These are phyloP conservation scores for Craterocephalus amniculus DNA, from an alignment of 2,797 vertebrate genomes.

Conservation along the genomic window DNA sequence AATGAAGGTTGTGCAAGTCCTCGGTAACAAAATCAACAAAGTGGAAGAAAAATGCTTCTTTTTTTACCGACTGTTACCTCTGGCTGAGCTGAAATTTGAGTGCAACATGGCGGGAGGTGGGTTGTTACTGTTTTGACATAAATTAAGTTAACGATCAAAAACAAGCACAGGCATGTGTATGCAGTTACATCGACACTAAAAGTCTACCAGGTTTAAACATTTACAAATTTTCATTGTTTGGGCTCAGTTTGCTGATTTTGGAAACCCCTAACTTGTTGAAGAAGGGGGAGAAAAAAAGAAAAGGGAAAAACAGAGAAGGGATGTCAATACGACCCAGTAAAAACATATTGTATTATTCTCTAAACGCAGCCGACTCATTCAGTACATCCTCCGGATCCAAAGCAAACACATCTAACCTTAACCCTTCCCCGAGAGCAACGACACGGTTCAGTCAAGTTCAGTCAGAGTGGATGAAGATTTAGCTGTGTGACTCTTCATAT, in stretches of 20 bases:
- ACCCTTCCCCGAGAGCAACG: conserved; percentile 49
- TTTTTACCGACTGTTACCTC: conserved; percentile 22
- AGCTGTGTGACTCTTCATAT: conserved; percentile 34
- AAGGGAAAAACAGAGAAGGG: conserved; percentile 14
- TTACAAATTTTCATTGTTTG: conserved; percentile 56
- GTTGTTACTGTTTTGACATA: conserved; percentile 34
- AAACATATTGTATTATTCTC: conserved; percentile 73
- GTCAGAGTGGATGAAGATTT: conserved; percentile 40
- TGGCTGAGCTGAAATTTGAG: conserved; percentile 13
- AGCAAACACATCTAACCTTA: conserved; percentile 63
- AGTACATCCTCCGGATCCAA: conserved; percentile 49
- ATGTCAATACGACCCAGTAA: conserved; percentile 54
- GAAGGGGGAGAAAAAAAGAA: conserved; percentile 31
- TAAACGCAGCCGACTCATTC: conserved; percentile 8
- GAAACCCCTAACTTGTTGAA: conserved; percentile 54
- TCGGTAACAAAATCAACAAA: conserved; percentile 38
- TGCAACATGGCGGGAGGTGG: background rate
- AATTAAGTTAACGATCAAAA: conserved; percentile 17
- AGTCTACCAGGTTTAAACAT: conserved; percentile 53
- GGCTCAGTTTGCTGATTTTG: conserved; percentile 67
- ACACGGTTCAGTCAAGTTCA: conserved; percentile 51
- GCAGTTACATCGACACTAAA: conserved; percentile 5
- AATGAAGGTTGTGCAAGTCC: conserved; percentile 58
- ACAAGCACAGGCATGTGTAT: conserved; percentile 14
- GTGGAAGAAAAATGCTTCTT: conserved; percentile 6